Conservation (phyloP, 2,113 vertebrate species). For the Kobus ellipsiprymnus region DNA sequence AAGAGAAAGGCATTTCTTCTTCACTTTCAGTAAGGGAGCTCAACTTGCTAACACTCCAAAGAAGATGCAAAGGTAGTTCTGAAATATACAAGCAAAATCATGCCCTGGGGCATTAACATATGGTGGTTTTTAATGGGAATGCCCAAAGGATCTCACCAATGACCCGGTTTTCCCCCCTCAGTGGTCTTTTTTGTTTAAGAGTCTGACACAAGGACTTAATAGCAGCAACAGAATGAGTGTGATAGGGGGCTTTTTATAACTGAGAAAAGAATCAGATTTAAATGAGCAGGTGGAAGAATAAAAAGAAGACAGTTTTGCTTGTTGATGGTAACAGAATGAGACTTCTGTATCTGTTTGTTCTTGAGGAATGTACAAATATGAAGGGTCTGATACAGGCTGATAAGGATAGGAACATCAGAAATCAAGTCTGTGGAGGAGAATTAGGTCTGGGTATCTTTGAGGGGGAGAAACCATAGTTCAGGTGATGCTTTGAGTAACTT, state of each 20-base stretch:
- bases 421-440: neutral
- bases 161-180: accelerated
- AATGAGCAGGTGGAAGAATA: conserved; percentile 19
- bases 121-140: neutral
- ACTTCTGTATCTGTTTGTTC: neutral
- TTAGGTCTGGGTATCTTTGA: neutral
- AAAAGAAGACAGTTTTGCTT: conserved; percentile 1
- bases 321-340: neutral
- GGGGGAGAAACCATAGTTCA: neutral
- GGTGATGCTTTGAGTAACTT: neutral
- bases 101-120: neutral
- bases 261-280: neutral
- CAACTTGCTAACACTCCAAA: neutral
- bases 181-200: neutral
- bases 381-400: neutral
- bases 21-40: conserved; percentile 16
- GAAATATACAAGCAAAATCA: neutral
- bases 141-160: neutral
- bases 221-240: neutral
- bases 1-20: conserved; percentile 38
- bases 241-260: neutral
- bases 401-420: neutral
- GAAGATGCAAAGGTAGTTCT: neutral
- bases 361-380: neutral
- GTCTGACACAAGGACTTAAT: neutral